Conservation (phyloP, 2,888 invertebrate genomes). For the Trichogramma dendrolimi region DNA sequence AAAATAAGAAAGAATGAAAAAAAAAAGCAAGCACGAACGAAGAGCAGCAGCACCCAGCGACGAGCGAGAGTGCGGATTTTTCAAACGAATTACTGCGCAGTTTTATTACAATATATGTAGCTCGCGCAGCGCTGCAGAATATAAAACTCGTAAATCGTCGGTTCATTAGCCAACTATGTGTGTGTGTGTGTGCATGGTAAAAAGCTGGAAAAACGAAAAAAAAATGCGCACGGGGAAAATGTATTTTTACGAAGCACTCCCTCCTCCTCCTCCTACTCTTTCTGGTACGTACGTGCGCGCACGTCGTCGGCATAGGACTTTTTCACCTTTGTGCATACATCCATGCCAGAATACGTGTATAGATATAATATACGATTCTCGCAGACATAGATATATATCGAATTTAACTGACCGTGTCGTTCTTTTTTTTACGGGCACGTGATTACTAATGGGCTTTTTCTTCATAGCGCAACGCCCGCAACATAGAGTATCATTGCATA, state of each 20-base stretch:
- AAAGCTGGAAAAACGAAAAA: neutral
- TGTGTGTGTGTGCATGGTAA: neutral
- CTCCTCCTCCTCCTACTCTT: too few relatives aligned
- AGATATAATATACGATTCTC: too few relatives aligned
- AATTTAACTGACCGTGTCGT: conserved; percentile 41
- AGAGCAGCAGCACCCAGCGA: neutral
- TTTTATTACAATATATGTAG: neutral
- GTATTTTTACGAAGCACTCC: too few relatives aligned
- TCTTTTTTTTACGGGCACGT: conserved; percentile 12
- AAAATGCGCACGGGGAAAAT: neutral
- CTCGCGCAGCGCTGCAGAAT: conserved; percentile 13
- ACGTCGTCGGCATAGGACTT: too few relatives aligned
- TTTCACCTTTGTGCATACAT: too few relatives aligned
- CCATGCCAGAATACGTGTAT: too few relatives aligned
- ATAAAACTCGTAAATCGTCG: conserved; percentile 43
- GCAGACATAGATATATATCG: conserved; percentile 31
- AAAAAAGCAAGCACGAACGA: conserved; percentile 1
- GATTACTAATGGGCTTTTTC: conserved; percentile 1
- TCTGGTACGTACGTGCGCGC: too few relatives aligned
- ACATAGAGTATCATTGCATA: too few relatives aligned
- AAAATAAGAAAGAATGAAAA: neutral
- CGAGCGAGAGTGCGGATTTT: too few relatives aligned
- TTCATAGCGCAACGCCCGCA: neutral
- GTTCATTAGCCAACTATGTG: conserved; percentile 37
- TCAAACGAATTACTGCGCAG: neutral